A percentile compares a stretch with the other conserved stretches of the same genome.
These are phyloP conservation scores for Trematomus bernacchii DNA, from an alignment of 2,797 vertebrate genomes.

Conservation along the genomic window DNA sequence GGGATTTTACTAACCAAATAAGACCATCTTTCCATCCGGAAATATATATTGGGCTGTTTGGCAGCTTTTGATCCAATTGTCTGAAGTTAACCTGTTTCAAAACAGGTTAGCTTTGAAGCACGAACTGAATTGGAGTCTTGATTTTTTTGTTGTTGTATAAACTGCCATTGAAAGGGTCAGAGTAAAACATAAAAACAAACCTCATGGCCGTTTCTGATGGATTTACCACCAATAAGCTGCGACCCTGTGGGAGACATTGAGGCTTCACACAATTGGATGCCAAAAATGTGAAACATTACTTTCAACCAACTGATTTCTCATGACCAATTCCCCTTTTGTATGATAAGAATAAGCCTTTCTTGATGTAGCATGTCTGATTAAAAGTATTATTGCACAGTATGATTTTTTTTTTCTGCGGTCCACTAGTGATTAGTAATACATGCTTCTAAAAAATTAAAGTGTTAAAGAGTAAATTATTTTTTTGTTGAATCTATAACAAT, in stretches of 20 bases:
- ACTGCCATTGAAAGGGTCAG: conserved; percentile 1
- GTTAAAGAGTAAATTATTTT: neutral
- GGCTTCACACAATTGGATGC: neutral
- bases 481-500: neutral
- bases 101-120: neutral
- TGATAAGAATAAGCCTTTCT: neutral
- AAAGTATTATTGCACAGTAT: neutral
- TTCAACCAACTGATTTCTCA: neutral
- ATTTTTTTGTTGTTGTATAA: neutral
- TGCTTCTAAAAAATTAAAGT: too few relatives aligned
- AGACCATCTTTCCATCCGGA: too few relatives aligned
- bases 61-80: neutral
- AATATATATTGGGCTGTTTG: neutral
- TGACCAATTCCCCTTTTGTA: neutral
- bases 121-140: neutral
- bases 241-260: neutral
- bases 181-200: neutral
- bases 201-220: neutral
- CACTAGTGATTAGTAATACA: too few relatives aligned
- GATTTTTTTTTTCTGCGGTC: too few relatives aligned
- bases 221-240: conserved; percentile 3
- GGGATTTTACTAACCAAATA: neutral
- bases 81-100: neutral
- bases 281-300: neutral
- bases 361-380: neutral